These are phyloP conservation scores for Microtus richardsoni DNA, from an alignment of 2,113 vertebrate species.

Conservation along the genomic window DNA sequence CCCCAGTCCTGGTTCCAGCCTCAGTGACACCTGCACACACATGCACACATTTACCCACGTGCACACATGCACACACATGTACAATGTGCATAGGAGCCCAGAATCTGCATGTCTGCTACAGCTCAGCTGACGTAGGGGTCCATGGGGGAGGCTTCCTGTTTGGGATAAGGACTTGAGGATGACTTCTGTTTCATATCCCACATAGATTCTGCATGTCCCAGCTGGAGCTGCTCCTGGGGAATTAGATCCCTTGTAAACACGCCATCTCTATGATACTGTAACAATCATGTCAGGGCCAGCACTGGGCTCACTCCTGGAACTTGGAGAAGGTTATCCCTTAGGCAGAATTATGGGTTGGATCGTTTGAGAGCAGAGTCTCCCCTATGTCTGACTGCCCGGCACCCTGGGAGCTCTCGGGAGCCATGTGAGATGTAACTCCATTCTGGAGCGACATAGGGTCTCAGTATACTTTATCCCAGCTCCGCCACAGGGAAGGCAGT, in stretches of 20 bases:
- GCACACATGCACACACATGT: not conserved
- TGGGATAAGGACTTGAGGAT: not conserved
- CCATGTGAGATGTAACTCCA: not conserved
- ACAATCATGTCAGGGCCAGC: not conserved
- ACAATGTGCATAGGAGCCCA: not conserved
- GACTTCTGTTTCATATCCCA: not conserved
- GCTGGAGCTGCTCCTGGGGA: not conserved
- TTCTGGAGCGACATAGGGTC: not conserved
- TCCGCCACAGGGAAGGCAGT: not conserved
- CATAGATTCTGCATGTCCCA: not conserved
- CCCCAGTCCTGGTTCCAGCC: too few species aligned
- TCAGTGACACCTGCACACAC: not conserved
- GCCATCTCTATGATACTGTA: too few species aligned
- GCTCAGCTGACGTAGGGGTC: fast-evolving
- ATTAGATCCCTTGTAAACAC: fast-evolving
- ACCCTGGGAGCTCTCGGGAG: not conserved
- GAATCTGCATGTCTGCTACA: not conserved
- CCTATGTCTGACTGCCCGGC: not conserved
- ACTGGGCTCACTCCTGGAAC: not conserved
- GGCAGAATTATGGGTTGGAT: not conserved
- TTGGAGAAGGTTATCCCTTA: not conserved
- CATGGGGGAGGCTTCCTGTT: not conserved
- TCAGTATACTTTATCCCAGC: not conserved
- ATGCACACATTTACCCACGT: not conserved
- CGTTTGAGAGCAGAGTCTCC: not conserved